phyloP scores from a whole-genome alignment of 2,888 invertebrate genomes.

The Ormyrus thymus region DNA sequence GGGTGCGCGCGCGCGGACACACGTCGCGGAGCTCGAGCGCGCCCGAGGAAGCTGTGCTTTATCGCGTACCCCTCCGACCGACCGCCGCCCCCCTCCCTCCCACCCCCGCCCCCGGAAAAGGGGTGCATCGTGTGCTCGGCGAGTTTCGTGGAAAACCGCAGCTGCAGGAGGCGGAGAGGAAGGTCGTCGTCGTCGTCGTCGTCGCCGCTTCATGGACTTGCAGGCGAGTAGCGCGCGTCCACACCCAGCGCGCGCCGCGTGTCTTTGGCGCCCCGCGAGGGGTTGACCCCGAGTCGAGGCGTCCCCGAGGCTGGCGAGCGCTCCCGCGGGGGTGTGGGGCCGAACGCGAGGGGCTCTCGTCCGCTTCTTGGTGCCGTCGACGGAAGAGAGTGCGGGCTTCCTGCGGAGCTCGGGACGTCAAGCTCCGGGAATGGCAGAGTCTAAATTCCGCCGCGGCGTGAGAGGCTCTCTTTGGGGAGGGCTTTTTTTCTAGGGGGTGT shows the following conservation, averaged over 20 bases:
- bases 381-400: background rate
- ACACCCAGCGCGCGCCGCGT: background rate
- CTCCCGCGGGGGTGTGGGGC: too few species aligned
- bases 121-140: conserved; percentile 5
- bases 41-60: background rate
- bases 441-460: background rate
- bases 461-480: too few species aligned
- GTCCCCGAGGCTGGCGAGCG: too few species aligned
- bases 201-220: conserved; percentile 6
- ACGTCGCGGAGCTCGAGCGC: conserved; percentile 8
- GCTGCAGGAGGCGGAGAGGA: background rate
- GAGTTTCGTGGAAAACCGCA: background rate
- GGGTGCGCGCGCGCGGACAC: background rate
- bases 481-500: too few species aligned
- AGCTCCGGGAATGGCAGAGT: conserved; percentile 4
- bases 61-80: background rate
- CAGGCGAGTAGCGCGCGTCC: background rate
- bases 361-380: too few species aligned
- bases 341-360: too few species aligned
- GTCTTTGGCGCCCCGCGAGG: background rate
- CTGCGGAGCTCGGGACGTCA: background rate
- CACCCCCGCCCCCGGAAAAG: background rate
- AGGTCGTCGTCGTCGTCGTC: background rate
- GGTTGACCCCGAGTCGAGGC: too few species aligned
- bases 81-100: too few species aligned